phyloP scores from a whole-genome alignment of 2,113 vertebrate species.

The Cinclus mexicanus region DNA sequence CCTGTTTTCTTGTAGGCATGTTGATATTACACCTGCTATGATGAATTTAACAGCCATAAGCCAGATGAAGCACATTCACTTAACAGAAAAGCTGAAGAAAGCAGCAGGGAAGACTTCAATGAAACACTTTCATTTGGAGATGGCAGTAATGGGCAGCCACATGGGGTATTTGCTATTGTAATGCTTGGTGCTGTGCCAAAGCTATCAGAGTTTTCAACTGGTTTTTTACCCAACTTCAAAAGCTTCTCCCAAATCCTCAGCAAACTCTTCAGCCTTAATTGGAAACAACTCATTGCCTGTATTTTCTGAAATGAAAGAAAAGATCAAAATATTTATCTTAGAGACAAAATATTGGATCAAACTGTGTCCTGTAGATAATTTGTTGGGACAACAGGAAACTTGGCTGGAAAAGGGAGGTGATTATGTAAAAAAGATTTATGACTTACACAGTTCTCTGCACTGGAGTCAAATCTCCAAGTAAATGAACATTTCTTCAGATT shows the following conservation, averaged over 20 bases:
- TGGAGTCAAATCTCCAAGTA: background rate
- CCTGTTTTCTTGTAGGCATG: background rate
- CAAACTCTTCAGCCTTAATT: background rate
- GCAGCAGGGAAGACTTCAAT: background rate
- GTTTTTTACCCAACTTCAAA: background rate
- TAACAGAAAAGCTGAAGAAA: background rate
- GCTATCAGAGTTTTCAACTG: background rate
- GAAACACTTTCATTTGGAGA: background rate
- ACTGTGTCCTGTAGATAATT: background rate
- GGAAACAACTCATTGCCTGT: background rate
- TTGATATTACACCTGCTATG: background rate
- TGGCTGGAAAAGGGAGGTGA: background rate
- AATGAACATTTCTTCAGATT: background rate
- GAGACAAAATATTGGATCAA: constrained; percentile 23
- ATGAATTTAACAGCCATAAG: background rate
- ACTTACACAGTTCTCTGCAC: background rate
- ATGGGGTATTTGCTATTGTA: background rate
- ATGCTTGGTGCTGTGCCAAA: background rate
- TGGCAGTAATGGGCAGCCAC: background rate
- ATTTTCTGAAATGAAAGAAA: background rate
- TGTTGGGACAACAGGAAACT: background rate
- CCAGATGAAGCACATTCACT: background rate
- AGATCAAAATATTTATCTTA: constrained; percentile 44
- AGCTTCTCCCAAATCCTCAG: background rate
- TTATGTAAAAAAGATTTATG: background rate